A percentile compares a stretch with the other conserved stretches of the same genome.
phyloP scores from a whole-genome alignment of 2,888 invertebrate genomes.

The Calliscelio sp. region DNA sequence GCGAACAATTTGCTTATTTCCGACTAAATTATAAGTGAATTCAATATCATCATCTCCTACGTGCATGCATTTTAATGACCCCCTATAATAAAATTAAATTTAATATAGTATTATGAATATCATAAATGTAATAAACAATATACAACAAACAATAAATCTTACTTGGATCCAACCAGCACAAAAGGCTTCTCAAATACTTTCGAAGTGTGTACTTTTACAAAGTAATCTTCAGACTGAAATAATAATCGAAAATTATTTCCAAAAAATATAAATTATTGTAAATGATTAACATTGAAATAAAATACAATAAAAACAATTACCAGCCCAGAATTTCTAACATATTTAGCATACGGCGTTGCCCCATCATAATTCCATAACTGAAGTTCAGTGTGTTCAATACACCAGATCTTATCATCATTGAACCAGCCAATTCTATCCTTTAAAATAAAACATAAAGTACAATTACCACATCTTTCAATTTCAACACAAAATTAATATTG shows the following conservation, averaged over 20 bases:
- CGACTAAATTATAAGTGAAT: constrained; percentile 87
- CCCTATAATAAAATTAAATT: constrained; percentile 73
- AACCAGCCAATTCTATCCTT: constrained; percentile 86
- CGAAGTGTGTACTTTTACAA: constrained; percentile 88
- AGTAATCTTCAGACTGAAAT: constrained; percentile 84
- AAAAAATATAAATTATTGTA: too few relatives aligned
- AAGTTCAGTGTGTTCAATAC: constrained; percentile 91
- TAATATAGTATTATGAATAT: constrained; percentile 6
- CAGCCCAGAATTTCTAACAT: constrained; percentile 87
- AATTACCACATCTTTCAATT: too few relatives aligned
- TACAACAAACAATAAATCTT: constrained; percentile 75
- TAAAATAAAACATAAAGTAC: constrained; percentile 6
- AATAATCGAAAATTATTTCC: constrained; percentile 1
- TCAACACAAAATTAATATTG: too few relatives aligned
- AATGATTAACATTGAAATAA: too few relatives aligned
- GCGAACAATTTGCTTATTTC: constrained; percentile 91
- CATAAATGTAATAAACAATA: constrained; percentile 10
- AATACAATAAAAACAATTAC: constrained; percentile 15
- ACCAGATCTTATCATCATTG: constrained; percentile 87
- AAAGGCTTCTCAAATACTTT: constrained; percentile 86
- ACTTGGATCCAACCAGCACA: constrained; percentile 89
- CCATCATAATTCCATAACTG: constrained; percentile 90
- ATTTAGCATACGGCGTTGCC: constrained; percentile 87
- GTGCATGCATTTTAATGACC: constrained; percentile 86
- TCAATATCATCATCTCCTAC: constrained; percentile 87